A percentile compares a stretch with the other conserved stretches of the same genome.
Conservation (phyloP, 2,888 invertebrate species). For the Lithophane semibrunnea region DNA sequence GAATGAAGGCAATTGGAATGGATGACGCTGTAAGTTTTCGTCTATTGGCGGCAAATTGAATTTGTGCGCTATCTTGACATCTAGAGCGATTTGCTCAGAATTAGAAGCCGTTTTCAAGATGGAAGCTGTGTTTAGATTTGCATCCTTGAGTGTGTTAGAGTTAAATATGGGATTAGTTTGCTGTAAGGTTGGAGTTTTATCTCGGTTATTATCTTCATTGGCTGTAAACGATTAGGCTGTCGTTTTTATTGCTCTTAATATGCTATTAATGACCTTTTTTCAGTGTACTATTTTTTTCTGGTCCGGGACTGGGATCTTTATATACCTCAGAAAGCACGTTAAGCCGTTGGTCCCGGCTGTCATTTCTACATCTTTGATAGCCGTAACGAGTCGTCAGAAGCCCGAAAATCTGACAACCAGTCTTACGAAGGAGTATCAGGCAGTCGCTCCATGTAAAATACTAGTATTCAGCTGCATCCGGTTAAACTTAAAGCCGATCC, state of each 20-base stretch:
- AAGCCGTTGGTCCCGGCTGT: too few species aligned
- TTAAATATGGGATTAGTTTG: slow-evolving; percentile 44
- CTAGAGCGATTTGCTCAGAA: slow-evolving; percentile 47
- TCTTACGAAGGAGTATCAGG: too few species aligned
- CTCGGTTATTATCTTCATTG: not conserved
- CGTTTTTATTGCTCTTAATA: not conserved
- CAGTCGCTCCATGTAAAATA: too few species aligned
- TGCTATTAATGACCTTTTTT: not conserved
- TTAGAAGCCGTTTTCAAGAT: slow-evolving; percentile 35
- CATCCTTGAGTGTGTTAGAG: slow-evolving; percentile 34
- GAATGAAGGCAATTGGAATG: slow-evolving; percentile 53
- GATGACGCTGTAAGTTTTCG: slow-evolving; percentile 57
- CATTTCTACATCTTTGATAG: too few species aligned
- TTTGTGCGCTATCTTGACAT: slow-evolving; percentile 56
- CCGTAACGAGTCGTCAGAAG: too few species aligned
- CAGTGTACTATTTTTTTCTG: too few species aligned
- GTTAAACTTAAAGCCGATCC: too few species aligned
- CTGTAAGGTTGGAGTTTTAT: slow-evolving; percentile 10
- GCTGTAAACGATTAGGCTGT: not conserved
- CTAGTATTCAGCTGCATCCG: too few species aligned
- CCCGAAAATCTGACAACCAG: too few species aligned
- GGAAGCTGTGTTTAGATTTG: slow-evolving; percentile 43
- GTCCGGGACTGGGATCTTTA: too few species aligned
- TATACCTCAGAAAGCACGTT: too few species aligned
- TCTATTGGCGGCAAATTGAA: slow-evolving; percentile 62